Base-by-base conservation (phyloP, 2,888 invertebrate genomes). In the Carcina quercana region DNA sequence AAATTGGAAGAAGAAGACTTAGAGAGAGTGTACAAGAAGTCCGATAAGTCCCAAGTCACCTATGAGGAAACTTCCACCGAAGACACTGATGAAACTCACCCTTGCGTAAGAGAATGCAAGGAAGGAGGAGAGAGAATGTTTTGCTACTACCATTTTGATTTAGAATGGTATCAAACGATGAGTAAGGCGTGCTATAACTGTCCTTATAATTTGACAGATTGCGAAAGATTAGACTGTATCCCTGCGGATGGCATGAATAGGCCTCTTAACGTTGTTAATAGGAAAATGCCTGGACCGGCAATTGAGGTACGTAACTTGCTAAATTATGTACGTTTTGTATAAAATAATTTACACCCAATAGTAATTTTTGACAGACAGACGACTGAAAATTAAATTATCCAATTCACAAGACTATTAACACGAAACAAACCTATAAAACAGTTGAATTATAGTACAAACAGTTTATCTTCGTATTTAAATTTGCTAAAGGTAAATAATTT, bases 141-240 rank as follows among this genome's bases (percentile, higher is more conserved):
- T 13, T 94, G 94, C 53, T 84, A 86, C 34, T 94, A 92, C 56
- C 82, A 86, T 48, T 93, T 93, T 51, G 85, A 82, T n/a, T 55
- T 94, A 3, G 96, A 96, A 63, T 91, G 91, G 87, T 96, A 94
- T 67, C 88, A 91, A 46, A 91, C 94, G 0, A 88, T 95, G 86
- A 93, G 94, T 59, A 95, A 95, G 64, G 96, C 96, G 1, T 96
- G 96, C 53, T 94, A 87, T 56, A 78, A 91, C 50, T 96, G 97
- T 59, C 95, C 96, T 0, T 85, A 76, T 36, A 91, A 91, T 59
- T 46, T 73, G 1, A 87, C 88, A 0, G 94, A 96, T 59, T 97
- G 97, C 58, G 75, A 70, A 26, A 82, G 91, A 30, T 87, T 88
- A 0, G 92, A 96, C 59, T 97, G 97, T 61, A 88, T 96, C 37